phyloP scores from a whole-genome alignment of 2,797 vertebrate genomes.

The Lates japonicus region DNA sequence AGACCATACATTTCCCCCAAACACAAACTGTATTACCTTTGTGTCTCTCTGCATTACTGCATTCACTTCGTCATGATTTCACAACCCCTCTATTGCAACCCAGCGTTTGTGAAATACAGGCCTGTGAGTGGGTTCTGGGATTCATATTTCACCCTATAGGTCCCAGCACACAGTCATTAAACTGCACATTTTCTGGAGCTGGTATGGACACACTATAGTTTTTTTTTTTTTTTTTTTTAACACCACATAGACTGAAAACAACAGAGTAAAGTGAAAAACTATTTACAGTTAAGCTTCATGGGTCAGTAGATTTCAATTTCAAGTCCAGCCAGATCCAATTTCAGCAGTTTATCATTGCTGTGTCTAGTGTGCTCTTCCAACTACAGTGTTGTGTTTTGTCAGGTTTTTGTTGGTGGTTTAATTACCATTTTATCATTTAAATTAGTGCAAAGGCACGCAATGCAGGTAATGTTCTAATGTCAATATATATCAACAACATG shows the following conservation, averaged over 20 bases:
- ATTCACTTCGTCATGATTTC: slow-evolving; percentile 59
- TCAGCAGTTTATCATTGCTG: background rate
- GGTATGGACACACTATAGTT: background rate
- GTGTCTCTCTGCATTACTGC: slow-evolving; percentile 63
- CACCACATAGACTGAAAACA: slow-evolving; percentile 1
- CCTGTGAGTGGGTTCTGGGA: slow-evolving; percentile 4
- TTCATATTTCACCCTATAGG: slow-evolving; percentile 10
- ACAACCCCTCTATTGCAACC: slow-evolving; percentile 38
- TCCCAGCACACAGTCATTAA: background rate
- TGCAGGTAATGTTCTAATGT: background rate
- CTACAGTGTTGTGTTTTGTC: background rate
- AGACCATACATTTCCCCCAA: slow-evolving; percentile 25
- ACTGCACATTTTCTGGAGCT: slow-evolving; percentile 16
- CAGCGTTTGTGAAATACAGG: slow-evolving; percentile 49
- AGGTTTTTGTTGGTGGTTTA: background rate
- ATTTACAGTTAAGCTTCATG: slow-evolving; percentile 9
- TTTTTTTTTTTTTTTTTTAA: background rate
- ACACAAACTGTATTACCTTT: slow-evolving; percentile 40
- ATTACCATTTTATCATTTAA: slow-evolving; percentile 12
- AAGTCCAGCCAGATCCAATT: slow-evolving; percentile 11
- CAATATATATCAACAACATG: background rate
- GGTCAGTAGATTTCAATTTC: slow-evolving; percentile 26
- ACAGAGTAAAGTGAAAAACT: slow-evolving; percentile 24
- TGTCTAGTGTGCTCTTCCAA: background rate
- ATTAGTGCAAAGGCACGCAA: background rate